phyloP scores from a whole-genome alignment of 2,113 vertebrate genomes.

The Cyprinodon tularosa region DNA sequence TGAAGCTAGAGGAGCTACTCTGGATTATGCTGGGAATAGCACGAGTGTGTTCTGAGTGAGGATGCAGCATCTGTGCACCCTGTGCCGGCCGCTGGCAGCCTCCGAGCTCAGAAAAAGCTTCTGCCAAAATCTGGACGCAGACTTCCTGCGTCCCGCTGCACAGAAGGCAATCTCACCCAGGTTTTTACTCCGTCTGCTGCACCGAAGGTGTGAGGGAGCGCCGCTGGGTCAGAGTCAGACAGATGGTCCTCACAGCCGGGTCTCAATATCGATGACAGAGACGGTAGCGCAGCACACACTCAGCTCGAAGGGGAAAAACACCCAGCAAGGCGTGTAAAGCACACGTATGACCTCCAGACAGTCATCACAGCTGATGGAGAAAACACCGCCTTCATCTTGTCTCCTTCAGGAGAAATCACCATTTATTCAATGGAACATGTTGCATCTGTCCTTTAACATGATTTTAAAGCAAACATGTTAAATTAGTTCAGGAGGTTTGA shows the following conservation, averaged over 20 bases:
- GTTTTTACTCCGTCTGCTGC: conserved; percentile 19
- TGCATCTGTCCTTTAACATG: too few species aligned
- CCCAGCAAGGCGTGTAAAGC: background rate
- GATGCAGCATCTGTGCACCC: conserved; percentile 6
- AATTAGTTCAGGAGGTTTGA: too few species aligned
- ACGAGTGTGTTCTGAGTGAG: conserved; percentile 10
- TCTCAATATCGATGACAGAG: conserved; percentile 62
- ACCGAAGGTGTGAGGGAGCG: conserved; percentile 65
- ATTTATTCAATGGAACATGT: background rate
- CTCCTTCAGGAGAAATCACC: background rate
- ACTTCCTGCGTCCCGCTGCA: background rate
- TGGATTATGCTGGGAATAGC: conserved; percentile 38
- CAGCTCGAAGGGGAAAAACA: conserved; percentile 26
- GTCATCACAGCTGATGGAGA: conserved; percentile 7
- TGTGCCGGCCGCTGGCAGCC: conserved; percentile 47
- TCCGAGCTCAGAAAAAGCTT: conserved; percentile 46
- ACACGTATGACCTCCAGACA: conserved; percentile 53
- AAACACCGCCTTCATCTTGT: background rate
- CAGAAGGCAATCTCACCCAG: conserved; percentile 3
- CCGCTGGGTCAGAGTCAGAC: conserved; percentile 73
- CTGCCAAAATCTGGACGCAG: conserved; percentile 40
- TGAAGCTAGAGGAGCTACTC: conserved; percentile 42
- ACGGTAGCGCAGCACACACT: conserved; percentile 31
- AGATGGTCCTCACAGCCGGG: conserved; percentile 75
- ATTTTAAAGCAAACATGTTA: too few species aligned